phyloP scores from a whole-genome alignment of 2,888 invertebrate species.

The Agrochola circellaris region DNA sequence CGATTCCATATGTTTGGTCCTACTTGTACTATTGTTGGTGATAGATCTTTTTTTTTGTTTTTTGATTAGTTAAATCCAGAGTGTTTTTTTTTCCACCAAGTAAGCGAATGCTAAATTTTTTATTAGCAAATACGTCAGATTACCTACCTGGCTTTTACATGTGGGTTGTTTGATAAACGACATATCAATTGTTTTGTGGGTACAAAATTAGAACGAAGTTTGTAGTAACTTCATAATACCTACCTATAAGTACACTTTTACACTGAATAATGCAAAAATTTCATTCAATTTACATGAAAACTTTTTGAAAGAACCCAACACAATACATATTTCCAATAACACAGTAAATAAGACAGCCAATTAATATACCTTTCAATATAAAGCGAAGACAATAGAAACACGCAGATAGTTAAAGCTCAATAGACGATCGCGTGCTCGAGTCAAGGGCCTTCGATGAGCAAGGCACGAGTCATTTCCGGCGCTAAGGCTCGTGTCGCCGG shows the following conservation, averaged over 20 bases:
- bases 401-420: constrained; percentile 60
- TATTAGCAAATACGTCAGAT: no score
- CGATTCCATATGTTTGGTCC: constrained; percentile 57
- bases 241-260: background rate
- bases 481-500: constrained; percentile 70
- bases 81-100: background rate
- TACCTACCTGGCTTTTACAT: background rate
- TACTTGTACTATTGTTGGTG: constrained; percentile 48
- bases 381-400: constrained; percentile 63
- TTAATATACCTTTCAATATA: constrained; percentile 53
- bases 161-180: background rate
- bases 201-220: background rate
- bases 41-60: background rate
- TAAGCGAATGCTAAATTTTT: background rate
- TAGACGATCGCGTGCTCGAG: constrained; percentile 76
- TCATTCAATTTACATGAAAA: constrained; percentile 4
- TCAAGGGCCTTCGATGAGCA: constrained; percentile 79
- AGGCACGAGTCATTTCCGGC: constrained; percentile 87
- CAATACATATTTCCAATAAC: constrained; percentile 34
- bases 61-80: background rate
- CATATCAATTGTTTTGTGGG: background rate
- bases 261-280: background rate
- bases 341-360: constrained; percentile 55
- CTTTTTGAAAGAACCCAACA: constrained; percentile 13
- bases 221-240: background rate